Evolutionary conservation across 1,140 invertebrate genomes (phyloP), one percentile per base, ranked within the genome.

Genomic region (Akabosia matsudoensis): DNA sequence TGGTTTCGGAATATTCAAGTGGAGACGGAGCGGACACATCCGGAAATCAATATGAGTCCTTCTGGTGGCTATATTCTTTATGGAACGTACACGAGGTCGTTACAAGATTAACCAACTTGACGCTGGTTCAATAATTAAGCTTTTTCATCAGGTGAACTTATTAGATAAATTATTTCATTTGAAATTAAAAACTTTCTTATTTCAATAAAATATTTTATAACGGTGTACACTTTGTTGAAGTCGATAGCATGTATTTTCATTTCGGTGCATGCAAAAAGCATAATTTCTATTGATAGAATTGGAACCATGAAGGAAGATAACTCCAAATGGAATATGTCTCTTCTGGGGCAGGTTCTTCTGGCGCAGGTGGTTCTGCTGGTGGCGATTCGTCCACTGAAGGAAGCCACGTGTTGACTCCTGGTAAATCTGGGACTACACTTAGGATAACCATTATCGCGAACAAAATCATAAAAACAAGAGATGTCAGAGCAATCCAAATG

Each of bases 1-100:
- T 97, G 95, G 89, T 86, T 95, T 82, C 88, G 96, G 79, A 90
- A 91, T 71, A 96, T 96, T 88, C 96, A 98, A 88, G 91, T 97
- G 52, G 85, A 95, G 73, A 89, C 91, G 0, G 89, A 92, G 77
- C 87, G 93, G 82, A 95, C 93, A 22, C 93, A 95, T 88, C 93
- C 94, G 4, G 88, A 91, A 82, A 91, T 94, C 24, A 89, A 88
- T 77, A 94, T 92, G 87, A 92, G 87, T 82, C 89, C 90, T 61
- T 88, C 86, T 51, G 90, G 92, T 75, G 93, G 93, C 13, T 95
- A 89, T 84, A 82, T 95, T 61, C 84, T 95, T 67, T 89, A 87
- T 72, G 93, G 90, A 64, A 91, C 70, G 22, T 72, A 72, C 37
- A 51, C 26, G 3, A 26, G 70, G 24, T 88, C 74, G 81, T 89